Evolutionary conservation across 2,888 invertebrate species (phyloP).

Genomic region (Hyppa rectilinea): DNA sequence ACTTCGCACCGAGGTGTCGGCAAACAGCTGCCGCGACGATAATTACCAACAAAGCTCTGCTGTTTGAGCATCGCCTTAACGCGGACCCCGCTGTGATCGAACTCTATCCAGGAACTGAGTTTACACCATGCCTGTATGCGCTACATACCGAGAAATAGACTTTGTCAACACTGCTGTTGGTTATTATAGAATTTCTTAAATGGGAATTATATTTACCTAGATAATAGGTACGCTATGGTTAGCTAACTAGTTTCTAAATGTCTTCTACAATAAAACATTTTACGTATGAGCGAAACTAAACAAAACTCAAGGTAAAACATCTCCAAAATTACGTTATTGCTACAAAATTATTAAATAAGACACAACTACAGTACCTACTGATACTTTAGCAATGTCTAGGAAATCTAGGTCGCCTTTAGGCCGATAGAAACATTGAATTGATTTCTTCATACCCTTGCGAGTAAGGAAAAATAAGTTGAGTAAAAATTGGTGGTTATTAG

Average conservation of each 20-base stretch:
- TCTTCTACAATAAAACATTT: too few relatives aligned
- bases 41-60: slow-evolving; percentile 87
- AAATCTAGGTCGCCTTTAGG: background rate
- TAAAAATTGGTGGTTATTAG: background rate
- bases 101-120: slow-evolving; percentile 73
- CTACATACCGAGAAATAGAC: slow-evolving; percentile 66
- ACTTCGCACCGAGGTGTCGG: slow-evolving; percentile 88
- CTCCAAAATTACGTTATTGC: background rate
- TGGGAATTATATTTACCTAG: slow-evolving; percentile 16
- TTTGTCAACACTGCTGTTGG: slow-evolving; percentile 52
- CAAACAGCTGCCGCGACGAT: slow-evolving; percentile 87
- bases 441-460: background rate
- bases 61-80: slow-evolving; percentile 84
- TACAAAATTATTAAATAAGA: slow-evolving; percentile 20
- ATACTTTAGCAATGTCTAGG: slow-evolving; percentile 8
- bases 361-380: slow-evolving; percentile 4
- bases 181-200: slow-evolving; percentile 40
- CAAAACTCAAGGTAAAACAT: background rate
- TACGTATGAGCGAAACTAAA: background rate
- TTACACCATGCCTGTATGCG: slow-evolving; percentile 70
- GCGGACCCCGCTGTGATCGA: slow-evolving; percentile 71
- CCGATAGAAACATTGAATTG: background rate
- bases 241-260: background rate
- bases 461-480: background rate
- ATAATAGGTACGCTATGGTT: background rate